Percentiles rank a stretch among this genome's conserved stretches.
phyloP scores from a whole-genome alignment of 2,113 vertebrate species.

The Nothocercus julius region DNA sequence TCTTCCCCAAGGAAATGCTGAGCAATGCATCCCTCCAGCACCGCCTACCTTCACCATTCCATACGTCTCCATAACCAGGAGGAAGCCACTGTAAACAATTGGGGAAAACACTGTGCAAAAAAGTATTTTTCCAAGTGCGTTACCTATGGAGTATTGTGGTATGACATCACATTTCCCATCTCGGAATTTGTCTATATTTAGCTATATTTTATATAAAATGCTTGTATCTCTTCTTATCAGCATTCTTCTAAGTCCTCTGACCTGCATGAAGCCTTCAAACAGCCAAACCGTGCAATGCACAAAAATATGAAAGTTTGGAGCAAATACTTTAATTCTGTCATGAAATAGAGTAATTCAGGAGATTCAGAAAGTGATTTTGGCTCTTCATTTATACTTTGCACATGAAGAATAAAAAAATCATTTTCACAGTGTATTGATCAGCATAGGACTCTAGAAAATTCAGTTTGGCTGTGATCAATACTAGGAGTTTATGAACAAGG shows the following conservation, averaged over 20 bases:
- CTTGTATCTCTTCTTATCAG: not conserved
- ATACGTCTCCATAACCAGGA: not conserved
- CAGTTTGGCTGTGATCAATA: not conserved
- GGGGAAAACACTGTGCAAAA: not conserved
- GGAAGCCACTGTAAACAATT: not conserved
- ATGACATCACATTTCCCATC: not conserved
- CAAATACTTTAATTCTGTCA: not conserved
- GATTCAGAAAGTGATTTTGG: not conserved
- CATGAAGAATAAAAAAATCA: not conserved
- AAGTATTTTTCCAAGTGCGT: not conserved
- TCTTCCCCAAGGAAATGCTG: not conserved
- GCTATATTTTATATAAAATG: not conserved
- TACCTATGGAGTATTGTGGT: not conserved
- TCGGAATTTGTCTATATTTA: not conserved
- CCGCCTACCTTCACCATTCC: not conserved
- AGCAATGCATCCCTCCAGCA: not conserved
- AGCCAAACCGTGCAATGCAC: not conserved
- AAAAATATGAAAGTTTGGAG: not conserved
- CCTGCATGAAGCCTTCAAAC: not conserved
- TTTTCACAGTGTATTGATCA: not conserved
- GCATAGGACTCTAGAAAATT: not conserved
- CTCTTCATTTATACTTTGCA: not conserved
- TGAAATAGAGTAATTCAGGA: not conserved
- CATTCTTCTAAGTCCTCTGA: not conserved
- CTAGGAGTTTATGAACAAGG: not conserved